phyloP scores from a whole-genome alignment of 2,113 vertebrate species.

The Laterallus jamaicensis region DNA sequence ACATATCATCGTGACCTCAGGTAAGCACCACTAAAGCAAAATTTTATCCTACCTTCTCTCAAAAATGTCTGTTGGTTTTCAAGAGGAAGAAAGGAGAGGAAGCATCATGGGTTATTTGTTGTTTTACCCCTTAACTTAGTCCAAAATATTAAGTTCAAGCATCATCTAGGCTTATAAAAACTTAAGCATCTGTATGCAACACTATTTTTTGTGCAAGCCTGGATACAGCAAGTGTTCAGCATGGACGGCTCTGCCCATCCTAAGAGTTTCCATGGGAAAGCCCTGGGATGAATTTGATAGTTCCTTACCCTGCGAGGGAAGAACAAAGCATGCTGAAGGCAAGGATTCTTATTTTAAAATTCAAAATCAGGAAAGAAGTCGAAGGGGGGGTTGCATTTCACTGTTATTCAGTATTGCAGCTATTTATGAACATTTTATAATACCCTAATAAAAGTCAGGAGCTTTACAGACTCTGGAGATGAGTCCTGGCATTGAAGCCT shows the following conservation, averaged over 20 bases:
- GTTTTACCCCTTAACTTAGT: not conserved
- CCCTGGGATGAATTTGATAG: not conserved
- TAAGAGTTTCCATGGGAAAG: not conserved
- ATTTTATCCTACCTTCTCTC: not conserved
- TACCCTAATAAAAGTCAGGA: not conserved
- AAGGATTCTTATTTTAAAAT: not conserved
- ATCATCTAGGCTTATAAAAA: not conserved
- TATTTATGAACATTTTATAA: not conserved
- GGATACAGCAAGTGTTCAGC: not conserved
- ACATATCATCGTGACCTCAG: not conserved
- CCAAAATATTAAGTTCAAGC: not conserved
- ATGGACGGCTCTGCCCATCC: not conserved
- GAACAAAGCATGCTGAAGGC: not conserved
- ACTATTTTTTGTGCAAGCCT: not conserved
- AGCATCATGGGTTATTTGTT: not conserved
- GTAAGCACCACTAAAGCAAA: not conserved
- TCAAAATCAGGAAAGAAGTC: not conserved
- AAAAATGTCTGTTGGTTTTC: not conserved
- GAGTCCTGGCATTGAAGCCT: not conserved
- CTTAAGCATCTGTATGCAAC: not conserved
- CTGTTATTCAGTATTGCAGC: not conserved
- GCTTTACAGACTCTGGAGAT: not conserved
- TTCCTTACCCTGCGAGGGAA: not conserved
- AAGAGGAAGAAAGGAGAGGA: not conserved
- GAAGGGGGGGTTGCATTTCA: not conserved